Base-by-base conservation (phyloP, 2,797 vertebrate genomes). In the Simalia tracyae region DNA sequence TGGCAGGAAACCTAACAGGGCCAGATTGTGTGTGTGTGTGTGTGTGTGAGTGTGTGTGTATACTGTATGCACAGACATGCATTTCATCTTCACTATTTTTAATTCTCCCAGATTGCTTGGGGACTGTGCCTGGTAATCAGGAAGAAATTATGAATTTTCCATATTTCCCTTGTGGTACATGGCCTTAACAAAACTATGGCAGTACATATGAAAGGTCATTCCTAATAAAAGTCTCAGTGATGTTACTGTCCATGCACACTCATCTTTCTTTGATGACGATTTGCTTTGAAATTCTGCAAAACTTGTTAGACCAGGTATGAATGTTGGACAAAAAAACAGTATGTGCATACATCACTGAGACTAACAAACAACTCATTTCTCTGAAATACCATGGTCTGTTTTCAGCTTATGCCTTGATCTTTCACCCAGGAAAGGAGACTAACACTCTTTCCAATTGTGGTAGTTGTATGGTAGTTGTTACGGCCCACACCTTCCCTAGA, bases 151-250 rank as follows among this genome's bases (percentile, higher is more conserved):
- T 59, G 57, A 59, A 59, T 1, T 59, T 59, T 59, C 57, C 57
- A 59, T 59, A 59, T 11, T 59, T 59, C 12, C 57, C 57, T 59
- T 59, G 57, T 59, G 57, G 57, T 12, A 57, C 12, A 54, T 66
- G 26, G 68, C 86, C 31, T 92, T 42, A 7, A 89, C 93, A 87
- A 89, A 5, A 89, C 64, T 61, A 54, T 19, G 72, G 42, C n/a
- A 31, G 15, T n/a, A 31, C 64, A 68, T n/a, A 89, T 89, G 17
- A 50, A 17, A 66, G 14, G 84, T 63, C 61, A 63, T 22, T 63
- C 61, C 2, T 7, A 63, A 63, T 24, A 64, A 66, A n/a, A 54
- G 11, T 19, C 87, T 17, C 1, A 81, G 56, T 60, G 12, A 17
- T 42, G 22, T 60, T 36, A 54, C 24, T 59, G 54, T 31, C 66